phyloP scores from a whole-genome alignment of 2,797 vertebrate species.

The Coluber constrictor region DNA sequence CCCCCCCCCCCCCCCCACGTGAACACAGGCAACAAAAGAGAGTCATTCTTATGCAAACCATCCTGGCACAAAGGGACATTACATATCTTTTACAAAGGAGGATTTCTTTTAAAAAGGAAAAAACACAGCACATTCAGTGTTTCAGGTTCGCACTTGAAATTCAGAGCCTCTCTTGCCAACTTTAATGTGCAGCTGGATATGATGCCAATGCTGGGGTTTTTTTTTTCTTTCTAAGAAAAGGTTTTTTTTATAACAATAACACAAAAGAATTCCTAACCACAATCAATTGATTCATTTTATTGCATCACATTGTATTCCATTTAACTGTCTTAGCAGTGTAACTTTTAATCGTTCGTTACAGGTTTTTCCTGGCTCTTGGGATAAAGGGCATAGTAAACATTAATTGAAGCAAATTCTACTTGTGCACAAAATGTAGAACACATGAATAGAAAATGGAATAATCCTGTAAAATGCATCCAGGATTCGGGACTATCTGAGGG shows the following conservation, averaged over 20 bases:
- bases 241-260: not conserved
- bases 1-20: constrained; percentile 69
- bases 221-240: not conserved
- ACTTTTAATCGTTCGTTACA: constrained; percentile 51
- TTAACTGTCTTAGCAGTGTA: constrained; percentile 33
- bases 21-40: constrained; percentile 76
- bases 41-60: constrained; percentile 88
- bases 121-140: constrained; percentile 69
- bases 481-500: not conserved
- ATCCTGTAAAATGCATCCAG: no score
- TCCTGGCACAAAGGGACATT: constrained; percentile 77
- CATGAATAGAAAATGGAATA: constrained; percentile 1
- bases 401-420: constrained; percentile 5
- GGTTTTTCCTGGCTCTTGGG: constrained; percentile 29
- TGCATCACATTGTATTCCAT: constrained; percentile 51
- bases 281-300: constrained; percentile 61
- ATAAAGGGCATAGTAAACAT: constrained; percentile 50
- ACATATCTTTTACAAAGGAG: constrained; percentile 82
- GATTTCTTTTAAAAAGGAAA: constrained; percentile 61
- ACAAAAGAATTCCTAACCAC: constrained; percentile 42
- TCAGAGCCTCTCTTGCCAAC: constrained; percentile 68
- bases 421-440: constrained; percentile 33
- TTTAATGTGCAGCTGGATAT: constrained; percentile 62
- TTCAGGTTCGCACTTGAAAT: constrained; percentile 66
- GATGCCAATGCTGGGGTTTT: constrained; percentile 28